phyloP scores from a whole-genome alignment of 1,140 invertebrate genomes.

The Aphidius gifuensis region DNA sequence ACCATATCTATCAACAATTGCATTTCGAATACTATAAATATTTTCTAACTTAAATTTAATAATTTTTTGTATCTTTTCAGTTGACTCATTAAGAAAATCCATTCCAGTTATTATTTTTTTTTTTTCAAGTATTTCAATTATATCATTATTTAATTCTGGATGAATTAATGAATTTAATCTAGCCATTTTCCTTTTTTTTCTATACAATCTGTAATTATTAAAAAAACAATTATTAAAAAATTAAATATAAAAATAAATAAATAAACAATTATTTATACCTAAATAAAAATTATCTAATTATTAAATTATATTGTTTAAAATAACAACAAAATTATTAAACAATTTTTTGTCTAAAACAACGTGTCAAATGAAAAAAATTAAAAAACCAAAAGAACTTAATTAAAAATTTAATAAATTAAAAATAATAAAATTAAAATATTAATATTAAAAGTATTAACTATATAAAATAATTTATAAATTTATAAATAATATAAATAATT shows the following conservation, averaged over 20 bases:
- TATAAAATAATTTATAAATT: too few relatives aligned
- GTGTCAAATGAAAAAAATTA: too few relatives aligned
- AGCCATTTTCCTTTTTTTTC: conserved; percentile 42
- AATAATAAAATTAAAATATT: too few relatives aligned
- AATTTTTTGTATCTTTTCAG: conserved; percentile 46
- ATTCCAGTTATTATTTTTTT: conserved; percentile 58
- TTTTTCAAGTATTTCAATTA: conserved; percentile 53
- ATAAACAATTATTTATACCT: neutral
- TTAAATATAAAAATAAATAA: neutral
- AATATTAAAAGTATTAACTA: too few relatives aligned
- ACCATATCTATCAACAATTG: conserved; percentile 45
- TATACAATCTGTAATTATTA: neutral
- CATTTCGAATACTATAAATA: conserved; percentile 46
- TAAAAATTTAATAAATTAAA: neutral
- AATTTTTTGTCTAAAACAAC: neutral
- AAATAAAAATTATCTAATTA: too few relatives aligned
- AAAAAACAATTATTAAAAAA: conserved; percentile 2
- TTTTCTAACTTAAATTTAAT: conserved; percentile 50
- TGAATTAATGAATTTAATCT: conserved; percentile 47
- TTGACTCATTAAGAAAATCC: conserved; percentile 61
- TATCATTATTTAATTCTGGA: conserved; percentile 47
- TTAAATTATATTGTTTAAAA: too few relatives aligned
- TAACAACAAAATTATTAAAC: neutral
- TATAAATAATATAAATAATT: too few relatives aligned
- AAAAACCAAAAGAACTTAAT: neutral